Percentiles rank a stretch among this genome's conserved stretches.
phyloP scores from a whole-genome alignment of 2,113 vertebrate genomes.

The Gadus macrocephalus region DNA sequence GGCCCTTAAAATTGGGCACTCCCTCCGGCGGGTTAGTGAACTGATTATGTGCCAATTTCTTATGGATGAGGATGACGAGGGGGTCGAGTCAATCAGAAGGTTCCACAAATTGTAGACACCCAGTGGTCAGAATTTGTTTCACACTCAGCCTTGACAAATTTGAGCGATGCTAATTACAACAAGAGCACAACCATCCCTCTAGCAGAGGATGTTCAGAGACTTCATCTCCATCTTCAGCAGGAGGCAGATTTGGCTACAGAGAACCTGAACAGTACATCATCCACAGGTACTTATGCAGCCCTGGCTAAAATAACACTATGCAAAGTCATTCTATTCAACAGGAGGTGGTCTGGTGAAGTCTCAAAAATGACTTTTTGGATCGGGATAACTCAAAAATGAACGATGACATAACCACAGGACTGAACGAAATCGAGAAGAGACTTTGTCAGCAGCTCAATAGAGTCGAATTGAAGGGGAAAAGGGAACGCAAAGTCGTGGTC shows the following conservation, averaged over 20 bases:
- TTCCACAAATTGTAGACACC: not conserved
- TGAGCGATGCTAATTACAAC: not conserved
- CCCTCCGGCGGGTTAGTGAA: not conserved
- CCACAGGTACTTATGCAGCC: not conserved
- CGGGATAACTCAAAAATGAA: not conserved
- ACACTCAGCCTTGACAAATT: not conserved
- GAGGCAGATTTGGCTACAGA: not conserved
- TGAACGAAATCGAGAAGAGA: conserved; percentile 9
- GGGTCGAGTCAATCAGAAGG: not conserved
- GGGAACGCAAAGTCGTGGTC: conserved; percentile 17
- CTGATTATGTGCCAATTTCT: not conserved
- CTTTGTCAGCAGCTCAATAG: conserved; percentile 17
- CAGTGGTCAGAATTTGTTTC: conserved; percentile 1
- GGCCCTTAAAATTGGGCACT: not conserved
- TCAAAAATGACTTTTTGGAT: not conserved
- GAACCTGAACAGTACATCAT: not conserved
- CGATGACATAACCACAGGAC: not conserved
- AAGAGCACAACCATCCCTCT: not conserved
- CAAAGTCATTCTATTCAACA: not conserved
- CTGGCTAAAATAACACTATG: not conserved
- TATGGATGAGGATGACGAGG: not conserved
- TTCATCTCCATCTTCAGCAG: not conserved
- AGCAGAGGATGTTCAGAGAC: not conserved
- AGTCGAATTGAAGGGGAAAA: conserved; percentile 23
- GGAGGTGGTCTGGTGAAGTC: not conserved